Conservation (phyloP, 37 sponge, comb jelly and placozoan genomes). For the Beroe forskalii region DNA sequence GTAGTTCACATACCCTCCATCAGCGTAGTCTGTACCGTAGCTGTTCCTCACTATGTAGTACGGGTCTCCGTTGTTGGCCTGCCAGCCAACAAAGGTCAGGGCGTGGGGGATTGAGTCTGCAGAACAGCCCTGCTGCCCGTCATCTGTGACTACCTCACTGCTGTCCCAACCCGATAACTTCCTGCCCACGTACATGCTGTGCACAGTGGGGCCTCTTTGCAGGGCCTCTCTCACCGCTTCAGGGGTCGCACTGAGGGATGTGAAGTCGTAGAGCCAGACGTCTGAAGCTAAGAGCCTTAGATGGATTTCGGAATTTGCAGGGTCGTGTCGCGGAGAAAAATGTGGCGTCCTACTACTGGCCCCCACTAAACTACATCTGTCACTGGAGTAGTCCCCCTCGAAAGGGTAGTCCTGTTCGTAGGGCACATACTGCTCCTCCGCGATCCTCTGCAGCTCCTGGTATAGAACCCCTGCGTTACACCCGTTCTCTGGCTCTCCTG, state of each 20-base stretch:
- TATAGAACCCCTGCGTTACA: background rate
- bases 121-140: background rate
- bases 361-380: background rate
- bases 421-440: background rate
- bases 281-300: no score
- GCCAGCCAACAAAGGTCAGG: conserved; percentile 1
- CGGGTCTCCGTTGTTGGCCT: conserved; percentile 1
- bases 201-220: background rate
- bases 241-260: no score
- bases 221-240: background rate
- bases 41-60: conserved; percentile 32
- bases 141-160: background rate
- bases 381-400: background rate
- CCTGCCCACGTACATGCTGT: background rate
- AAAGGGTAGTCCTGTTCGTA: background rate
- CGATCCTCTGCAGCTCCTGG: background rate
- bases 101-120: background rate
- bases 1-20: conserved; percentile 9
- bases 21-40: background rate
- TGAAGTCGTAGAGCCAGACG: no score
- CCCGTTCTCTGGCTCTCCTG: background rate
- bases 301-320: no score
- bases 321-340: no score
- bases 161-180: background rate
- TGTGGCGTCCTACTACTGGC: no score